These are phyloP conservation scores for Tetraneura akinire DNA, from an alignment of 1,140 invertebrate genomes.

Conservation along the genomic window DNA sequence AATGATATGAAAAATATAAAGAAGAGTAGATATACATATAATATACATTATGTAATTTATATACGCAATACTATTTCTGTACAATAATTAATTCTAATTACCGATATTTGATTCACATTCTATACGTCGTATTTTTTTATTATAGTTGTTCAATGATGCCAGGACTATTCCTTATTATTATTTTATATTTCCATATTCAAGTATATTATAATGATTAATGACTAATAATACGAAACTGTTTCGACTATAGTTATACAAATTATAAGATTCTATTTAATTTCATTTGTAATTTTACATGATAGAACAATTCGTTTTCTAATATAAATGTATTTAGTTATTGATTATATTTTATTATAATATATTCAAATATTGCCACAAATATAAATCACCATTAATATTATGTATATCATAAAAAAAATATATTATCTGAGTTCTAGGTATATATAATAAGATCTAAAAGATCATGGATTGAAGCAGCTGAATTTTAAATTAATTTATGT, in stretches of 20 bases:
- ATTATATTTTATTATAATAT: no score
- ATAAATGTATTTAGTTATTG: no score
- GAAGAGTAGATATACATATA: not conserved
- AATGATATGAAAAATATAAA: not conserved
- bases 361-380: no score
- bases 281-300: no score
- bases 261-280: no score
- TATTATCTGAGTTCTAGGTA: no score
- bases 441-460: no score
- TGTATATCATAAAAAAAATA: no score
- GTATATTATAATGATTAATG: not conserved
- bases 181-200: not conserved
- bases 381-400: no score
- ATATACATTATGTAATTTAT: not conserved
- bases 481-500: no score
- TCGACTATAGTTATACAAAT: not conserved
- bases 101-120: constrained; percentile 7
- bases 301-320: no score
- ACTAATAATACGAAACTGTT: not conserved
- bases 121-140: not conserved
- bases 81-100: constrained; percentile 35
- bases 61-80: not conserved
- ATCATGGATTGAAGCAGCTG: no score
- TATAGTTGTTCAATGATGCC: not conserved
- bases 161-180: not conserved